Conservation (phyloP, 2,113 vertebrate species). For the Rutilus rutilus region DNA sequence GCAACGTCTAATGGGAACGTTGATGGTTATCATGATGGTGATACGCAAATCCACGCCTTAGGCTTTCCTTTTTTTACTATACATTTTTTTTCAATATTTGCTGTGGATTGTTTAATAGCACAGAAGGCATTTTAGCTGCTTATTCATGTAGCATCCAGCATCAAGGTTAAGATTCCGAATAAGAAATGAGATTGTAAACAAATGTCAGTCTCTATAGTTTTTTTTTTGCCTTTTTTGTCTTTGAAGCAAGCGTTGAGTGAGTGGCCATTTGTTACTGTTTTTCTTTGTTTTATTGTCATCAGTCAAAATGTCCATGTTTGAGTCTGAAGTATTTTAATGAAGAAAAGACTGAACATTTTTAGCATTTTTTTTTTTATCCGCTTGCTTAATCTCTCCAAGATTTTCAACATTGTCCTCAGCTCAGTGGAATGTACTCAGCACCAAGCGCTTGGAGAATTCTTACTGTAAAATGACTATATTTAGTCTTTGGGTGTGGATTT, state of each 20-base stretch:
- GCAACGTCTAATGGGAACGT: neutral
- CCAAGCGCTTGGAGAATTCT: neutral
- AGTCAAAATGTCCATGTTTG: neutral
- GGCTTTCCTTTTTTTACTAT: neutral
- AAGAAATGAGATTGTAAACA: neutral
- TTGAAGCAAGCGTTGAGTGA: neutral
- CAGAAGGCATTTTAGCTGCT: neutral
- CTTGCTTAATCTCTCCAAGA: constrained; percentile 25
- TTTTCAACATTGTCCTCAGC: constrained; percentile 27
- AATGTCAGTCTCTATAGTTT: neutral
- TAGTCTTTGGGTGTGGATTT: constrained; percentile 35
- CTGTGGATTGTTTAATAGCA: neutral
- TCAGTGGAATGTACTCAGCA: constrained; percentile 30
- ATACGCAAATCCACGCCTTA: neutral
- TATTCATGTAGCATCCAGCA: neutral
- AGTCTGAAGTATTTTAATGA: constrained; percentile 20
- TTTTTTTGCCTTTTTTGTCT: constrained; percentile 6
- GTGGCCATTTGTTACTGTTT: neutral
- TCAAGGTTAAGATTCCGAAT: neutral
- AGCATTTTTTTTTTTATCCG: neutral
- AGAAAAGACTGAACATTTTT: constrained; percentile 1
- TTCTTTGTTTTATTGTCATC: constrained; percentile 11
- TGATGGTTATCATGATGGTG: neutral
- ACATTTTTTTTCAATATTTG: neutral
- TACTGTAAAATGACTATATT: constrained; percentile 22